Conservation (phyloP, 2,797 vertebrate genomes). For the Mustela erminea region DNA sequence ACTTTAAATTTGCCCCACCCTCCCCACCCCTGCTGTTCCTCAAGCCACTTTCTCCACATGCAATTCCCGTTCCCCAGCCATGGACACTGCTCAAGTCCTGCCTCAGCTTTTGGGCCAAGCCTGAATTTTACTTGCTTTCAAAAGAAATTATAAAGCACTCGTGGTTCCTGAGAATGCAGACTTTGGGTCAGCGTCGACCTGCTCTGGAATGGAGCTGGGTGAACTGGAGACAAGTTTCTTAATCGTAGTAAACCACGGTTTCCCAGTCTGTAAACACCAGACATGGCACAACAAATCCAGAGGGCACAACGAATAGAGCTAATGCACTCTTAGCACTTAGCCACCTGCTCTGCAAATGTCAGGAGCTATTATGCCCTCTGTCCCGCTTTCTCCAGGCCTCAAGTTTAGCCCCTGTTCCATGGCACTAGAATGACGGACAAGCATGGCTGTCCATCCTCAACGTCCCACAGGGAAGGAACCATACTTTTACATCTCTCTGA, state of each 20-base stretch:
- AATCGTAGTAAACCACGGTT: not conserved
- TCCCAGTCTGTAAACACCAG: not conserved
- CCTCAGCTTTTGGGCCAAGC: not conserved
- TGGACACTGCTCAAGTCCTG: not conserved
- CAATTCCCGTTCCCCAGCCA: not conserved
- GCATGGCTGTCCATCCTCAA: not conserved
- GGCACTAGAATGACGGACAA: not conserved
- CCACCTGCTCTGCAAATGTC: not conserved
- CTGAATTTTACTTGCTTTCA: not conserved
- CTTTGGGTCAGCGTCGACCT: not conserved
- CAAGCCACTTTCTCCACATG: not conserved
- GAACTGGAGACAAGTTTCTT: not conserved
- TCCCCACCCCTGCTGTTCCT: not conserved
- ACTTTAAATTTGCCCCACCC: not conserved
- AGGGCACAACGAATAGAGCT: not conserved
- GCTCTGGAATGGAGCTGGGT: not conserved
- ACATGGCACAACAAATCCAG: not conserved
- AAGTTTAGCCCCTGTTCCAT: not conserved
- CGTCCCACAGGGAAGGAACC: not conserved
- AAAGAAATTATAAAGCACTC: not conserved
- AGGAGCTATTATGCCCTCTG: not conserved
- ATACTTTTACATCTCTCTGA: not conserved
- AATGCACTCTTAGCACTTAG: not conserved
- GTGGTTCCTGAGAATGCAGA: not conserved
- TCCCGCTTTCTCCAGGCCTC: not conserved